Evolutionary conservation across 2,888 invertebrate genomes (phyloP), one percentile per base, ranked within the genome.

Genomic region (Thereva nobilitata): DNA sequence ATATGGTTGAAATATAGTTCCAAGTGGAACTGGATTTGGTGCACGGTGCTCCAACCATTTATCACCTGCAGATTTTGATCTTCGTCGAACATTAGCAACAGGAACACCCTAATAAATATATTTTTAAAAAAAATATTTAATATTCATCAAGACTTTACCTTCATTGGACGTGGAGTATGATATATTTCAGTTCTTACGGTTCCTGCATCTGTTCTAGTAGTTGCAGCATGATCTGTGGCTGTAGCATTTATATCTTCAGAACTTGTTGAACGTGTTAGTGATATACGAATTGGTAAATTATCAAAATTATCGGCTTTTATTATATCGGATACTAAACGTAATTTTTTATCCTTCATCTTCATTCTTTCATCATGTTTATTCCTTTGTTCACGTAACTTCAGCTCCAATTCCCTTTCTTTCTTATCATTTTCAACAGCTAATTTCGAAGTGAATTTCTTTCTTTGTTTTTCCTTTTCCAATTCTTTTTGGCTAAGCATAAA

Each of bases 41-140:
- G 95, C 91, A 37, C 91, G 88, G 74, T 97, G 97, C 77, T 96
- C 95, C 0, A 97, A 82, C 96, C 96, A 97, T 66, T 83, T 82
- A 55, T 84, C 84, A 50, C 90, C 90, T 0, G 89, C 89, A 0
- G 95, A 95, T 57, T 90, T 85, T 0, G 95, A 95, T 35, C 95
- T 84, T 10, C 93, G 84, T 2, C 91, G 84, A 0, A 86, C 86
- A 76, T 91, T 91, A 0, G 88, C 84, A 1, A 90, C 85, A 0
- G 90, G 87, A 38, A 87, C 79, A 2, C 89, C 90, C 82, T 89
- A 72, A 4, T 10, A 9, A 59, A 40, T 34, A 49, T 35, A 75
- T 83, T 37, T 54, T 35, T 42, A 47, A 56, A 38, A 44, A 10
- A 37, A 35, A 35, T n/a, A 12, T 68, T 54, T 52, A n/a, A 42